These are phyloP conservation scores for Eurosta solidaginis DNA, from an alignment of 1,140 invertebrate species.

Conservation along the genomic window DNA sequence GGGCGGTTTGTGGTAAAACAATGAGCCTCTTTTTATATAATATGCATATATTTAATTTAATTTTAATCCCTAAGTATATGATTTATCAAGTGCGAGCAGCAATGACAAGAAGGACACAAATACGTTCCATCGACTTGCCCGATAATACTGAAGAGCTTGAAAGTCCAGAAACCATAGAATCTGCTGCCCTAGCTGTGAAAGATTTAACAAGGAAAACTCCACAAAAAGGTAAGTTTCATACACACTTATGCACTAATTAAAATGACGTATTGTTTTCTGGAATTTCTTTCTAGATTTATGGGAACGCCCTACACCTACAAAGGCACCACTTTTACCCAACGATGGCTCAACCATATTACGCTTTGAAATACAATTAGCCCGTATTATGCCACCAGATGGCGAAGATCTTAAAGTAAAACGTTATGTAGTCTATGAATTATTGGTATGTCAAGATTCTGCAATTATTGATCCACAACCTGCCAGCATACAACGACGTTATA, in stretches of 20 bases:
- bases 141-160: slow-evolving; percentile 52
- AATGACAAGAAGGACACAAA: slow-evolving; percentile 50
- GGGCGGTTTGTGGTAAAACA: too few species aligned
- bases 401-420: slow-evolving; percentile 65
- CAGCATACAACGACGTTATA: slow-evolving; percentile 74
- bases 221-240: slow-evolving; percentile 41
- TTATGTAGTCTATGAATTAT: slow-evolving; percentile 68
- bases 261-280: background rate
- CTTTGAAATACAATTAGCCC: slow-evolving; percentile 62
- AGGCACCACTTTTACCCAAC: slow-evolving; percentile 35
- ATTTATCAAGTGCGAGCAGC: slow-evolving; percentile 49
- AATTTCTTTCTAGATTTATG: slow-evolving; percentile 42
- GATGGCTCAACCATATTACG: slow-evolving; percentile 47
- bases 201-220: slow-evolving; percentile 36
- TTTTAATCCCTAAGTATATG: background rate
- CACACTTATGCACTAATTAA: background rate
- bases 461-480: slow-evolving; percentile 65
- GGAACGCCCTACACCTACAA: slow-evolving; percentile 40
- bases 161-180: slow-evolving; percentile 51
- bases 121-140: slow-evolving; percentile 42
- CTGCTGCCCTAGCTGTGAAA: slow-evolving; percentile 47
- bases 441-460: slow-evolving; percentile 63
- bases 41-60: background rate
- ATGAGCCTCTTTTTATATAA: background rate
- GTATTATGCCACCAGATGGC: slow-evolving; percentile 57